Percentiles rank a stretch among this genome's conserved stretches.
Conservation (phyloP, 2,888 invertebrate genomes). For the Ornithoptera alexandrae region DNA sequence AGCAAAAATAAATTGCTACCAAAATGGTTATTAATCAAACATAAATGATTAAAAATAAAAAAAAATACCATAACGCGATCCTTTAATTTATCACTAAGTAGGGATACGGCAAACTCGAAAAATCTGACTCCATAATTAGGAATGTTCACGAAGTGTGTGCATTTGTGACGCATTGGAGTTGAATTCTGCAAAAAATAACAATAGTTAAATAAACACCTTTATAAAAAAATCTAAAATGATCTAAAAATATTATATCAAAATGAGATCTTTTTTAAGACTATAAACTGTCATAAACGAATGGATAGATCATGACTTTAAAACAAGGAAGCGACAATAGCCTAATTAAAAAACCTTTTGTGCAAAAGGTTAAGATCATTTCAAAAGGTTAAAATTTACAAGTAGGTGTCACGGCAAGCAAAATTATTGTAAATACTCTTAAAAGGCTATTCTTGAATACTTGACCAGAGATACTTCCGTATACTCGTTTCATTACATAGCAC, state of each 20-base stretch:
- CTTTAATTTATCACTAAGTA: slow-evolving; percentile 91
- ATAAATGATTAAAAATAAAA: slow-evolving; percentile 1
- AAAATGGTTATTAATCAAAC: neutral
- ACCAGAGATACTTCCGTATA: too few species aligned
- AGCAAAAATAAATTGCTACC: neutral
- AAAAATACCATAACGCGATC: slow-evolving; percentile 86
- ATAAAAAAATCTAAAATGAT: neutral
- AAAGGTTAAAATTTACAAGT: too few species aligned
- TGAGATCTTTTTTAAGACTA: neutral
- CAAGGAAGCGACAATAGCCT: too few species aligned
- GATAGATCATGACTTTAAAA: too few species aligned
- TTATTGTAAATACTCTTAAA: too few species aligned
- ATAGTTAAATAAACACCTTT: neutral
- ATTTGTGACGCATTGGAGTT: slow-evolving; percentile 94
- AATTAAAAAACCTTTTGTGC: too few species aligned
- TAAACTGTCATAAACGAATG: too few species aligned
- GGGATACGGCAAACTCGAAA: slow-evolving; percentile 89
- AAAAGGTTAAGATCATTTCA: too few species aligned
- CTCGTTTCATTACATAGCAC: too few species aligned
- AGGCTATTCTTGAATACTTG: too few species aligned
- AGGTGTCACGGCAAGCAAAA: too few species aligned
- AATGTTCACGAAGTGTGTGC: slow-evolving; percentile 92
- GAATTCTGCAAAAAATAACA: slow-evolving; percentile 82
- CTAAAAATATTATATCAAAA: neutral
- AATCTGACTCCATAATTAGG: slow-evolving; percentile 89